Evolutionary conservation across 1,140 invertebrate genomes (phyloP).

Genomic region (Drosophila tropicalis): DNA sequence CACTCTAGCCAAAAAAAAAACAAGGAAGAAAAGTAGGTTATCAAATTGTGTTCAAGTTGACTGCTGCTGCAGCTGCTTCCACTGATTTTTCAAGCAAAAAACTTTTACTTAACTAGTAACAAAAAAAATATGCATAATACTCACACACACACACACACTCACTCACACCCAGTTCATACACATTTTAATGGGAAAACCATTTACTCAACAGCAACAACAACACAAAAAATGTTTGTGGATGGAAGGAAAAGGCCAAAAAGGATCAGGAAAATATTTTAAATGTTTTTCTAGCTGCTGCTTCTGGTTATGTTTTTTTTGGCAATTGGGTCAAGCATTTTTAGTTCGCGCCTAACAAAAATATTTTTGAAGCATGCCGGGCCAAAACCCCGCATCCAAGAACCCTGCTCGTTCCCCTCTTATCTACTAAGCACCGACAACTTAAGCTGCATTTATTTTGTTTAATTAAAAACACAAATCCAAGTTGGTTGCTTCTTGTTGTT

Average conservation of each 20-base stretch:
- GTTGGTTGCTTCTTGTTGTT: conserved; percentile 26
- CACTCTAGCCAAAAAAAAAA: neutral
- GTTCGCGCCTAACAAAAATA: conserved; percentile 69
- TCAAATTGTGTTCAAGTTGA: conserved; percentile 72
- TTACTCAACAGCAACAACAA: conserved; percentile 40
- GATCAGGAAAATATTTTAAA: conserved; percentile 58
- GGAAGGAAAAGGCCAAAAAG: conserved; percentile 2
- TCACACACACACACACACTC: conserved; percentile 11
- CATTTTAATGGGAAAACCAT: conserved; percentile 59
- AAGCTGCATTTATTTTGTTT: conserved; percentile 73
- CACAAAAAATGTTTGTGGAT: neutral
- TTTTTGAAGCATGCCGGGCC: conserved; percentile 27
- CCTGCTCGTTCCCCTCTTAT: conserved; percentile 4
- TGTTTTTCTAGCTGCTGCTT: conserved; percentile 45
- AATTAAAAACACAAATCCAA: conserved; percentile 76
- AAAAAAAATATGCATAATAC: conserved; percentile 12
- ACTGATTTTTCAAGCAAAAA: conserved; percentile 35
- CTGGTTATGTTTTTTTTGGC: conserved; percentile 29
- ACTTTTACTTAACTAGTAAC: conserved; percentile 56
- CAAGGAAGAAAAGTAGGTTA: conserved; percentile 64
- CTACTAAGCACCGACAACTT: conserved; percentile 11
- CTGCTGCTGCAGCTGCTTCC: conserved; percentile 46
- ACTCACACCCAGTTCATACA: conserved; percentile 20
- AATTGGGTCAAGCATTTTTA: conserved; percentile 80
- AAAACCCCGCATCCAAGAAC: neutral